Percentiles rank a stretch among this genome's conserved stretches.
phyloP scores from a whole-genome alignment of 2,113 vertebrate genomes.

The Peromyscus polionotus region DNA sequence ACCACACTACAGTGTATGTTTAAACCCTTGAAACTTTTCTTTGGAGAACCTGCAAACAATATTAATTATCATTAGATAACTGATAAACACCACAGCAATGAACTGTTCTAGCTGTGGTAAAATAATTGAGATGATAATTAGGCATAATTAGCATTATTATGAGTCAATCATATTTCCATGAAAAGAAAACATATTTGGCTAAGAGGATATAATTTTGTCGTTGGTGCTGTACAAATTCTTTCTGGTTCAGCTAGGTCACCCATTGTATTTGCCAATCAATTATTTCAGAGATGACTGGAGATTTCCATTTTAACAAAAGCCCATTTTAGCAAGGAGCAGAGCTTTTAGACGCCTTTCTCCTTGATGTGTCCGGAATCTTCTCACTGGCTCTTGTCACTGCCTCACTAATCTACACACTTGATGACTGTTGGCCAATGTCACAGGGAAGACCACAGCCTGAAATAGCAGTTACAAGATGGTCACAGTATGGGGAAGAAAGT shows the following conservation, averaged over 20 bases:
- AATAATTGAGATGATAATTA: conserved; percentile 82
- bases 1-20: conserved; percentile 39
- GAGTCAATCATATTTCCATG: conserved; percentile 80
- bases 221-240: conserved; percentile 69
- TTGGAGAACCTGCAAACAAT: conserved; percentile 70
- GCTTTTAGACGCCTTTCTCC: conserved; percentile 70
- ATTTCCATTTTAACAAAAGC: conserved; percentile 80
- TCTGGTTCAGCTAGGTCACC: conserved; percentile 74
- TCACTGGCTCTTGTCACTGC: conserved; percentile 55
- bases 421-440: conserved; percentile 28
- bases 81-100: conserved; percentile 69
- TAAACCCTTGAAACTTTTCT: conserved; percentile 65
- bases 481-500: conserved; percentile 14
- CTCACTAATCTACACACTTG: conserved; percentile 36
- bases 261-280: conserved; percentile 81
- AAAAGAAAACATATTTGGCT: conserved; percentile 81
- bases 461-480: conserved; percentile 43
- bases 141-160: conserved; percentile 79
- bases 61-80: conserved; percentile 76
- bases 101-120: conserved; percentile 71
- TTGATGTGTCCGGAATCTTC: conserved; percentile 45
- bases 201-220: conserved; percentile 79
- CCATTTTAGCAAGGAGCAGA: conserved; percentile 61
- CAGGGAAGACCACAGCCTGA: conserved; percentile 18
- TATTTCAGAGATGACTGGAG: conserved; percentile 78